phyloP scores from a whole-genome alignment of 1,140 invertebrate species.

The Drosophila arawakana region DNA sequence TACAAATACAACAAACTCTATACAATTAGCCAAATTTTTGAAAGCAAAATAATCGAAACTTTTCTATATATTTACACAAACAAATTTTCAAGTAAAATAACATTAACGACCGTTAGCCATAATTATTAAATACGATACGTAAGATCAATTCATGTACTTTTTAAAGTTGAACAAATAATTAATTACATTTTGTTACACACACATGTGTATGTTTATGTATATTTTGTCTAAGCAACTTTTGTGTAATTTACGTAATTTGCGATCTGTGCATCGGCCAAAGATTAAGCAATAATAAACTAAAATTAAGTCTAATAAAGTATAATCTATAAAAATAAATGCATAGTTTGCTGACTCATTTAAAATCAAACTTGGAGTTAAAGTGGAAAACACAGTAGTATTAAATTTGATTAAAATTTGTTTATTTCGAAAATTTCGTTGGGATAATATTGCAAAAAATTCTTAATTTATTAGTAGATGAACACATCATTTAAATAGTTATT shows the following conservation, averaged over 20 bases:
- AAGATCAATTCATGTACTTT: slow-evolving; percentile 22
- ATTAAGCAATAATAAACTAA: slow-evolving; percentile 78
- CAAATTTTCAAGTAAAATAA: slow-evolving; percentile 17
- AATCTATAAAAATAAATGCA: not conserved
- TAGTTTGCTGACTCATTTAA: not conserved
- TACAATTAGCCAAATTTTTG: slow-evolving; percentile 65
- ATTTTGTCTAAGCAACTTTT: slow-evolving; percentile 38
- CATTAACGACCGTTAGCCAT: slow-evolving; percentile 50
- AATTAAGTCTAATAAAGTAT: slow-evolving; percentile 48
- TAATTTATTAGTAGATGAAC: slow-evolving; percentile 60
- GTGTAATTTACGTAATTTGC: slow-evolving; percentile 66
- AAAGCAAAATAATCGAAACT: slow-evolving; percentile 6
- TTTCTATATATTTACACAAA: slow-evolving; percentile 52
- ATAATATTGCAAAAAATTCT: slow-evolving; percentile 40
- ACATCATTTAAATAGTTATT: slow-evolving; percentile 47
- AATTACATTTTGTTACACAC: slow-evolving; percentile 51
- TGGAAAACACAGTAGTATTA: not conserved
- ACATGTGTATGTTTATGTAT: slow-evolving; percentile 11
- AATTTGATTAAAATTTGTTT: slow-evolving; percentile 38
- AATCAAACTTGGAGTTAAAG: too few species aligned
- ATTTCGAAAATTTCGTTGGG: slow-evolving; percentile 55
- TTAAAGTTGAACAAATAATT: slow-evolving; percentile 44
- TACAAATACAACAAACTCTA: slow-evolving; percentile 47
- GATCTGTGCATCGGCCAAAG: slow-evolving; percentile 79
- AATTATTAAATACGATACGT: slow-evolving; percentile 15